A percentile compares a stretch with the other conserved stretches of the same genome.
Conservation (phyloP, 53 echinoderm and acorn worm species). For the Echinarachnius parma region DNA sequence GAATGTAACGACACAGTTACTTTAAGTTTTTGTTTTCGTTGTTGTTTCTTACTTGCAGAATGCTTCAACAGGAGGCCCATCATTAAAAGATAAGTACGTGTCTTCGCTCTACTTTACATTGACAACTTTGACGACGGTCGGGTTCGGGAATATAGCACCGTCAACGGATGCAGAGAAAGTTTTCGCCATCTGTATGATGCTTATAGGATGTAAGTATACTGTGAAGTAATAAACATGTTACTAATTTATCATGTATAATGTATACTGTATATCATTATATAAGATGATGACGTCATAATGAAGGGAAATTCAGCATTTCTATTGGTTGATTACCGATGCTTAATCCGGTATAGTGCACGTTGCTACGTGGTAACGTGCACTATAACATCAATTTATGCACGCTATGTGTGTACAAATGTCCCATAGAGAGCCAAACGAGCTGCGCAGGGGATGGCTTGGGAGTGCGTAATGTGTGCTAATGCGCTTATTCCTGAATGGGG, state of each 20-base stretch:
- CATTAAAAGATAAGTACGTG: constrained; percentile 77
- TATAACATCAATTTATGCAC: too few species aligned
- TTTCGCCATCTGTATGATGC: constrained; percentile 95
- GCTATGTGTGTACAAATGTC: too few species aligned
- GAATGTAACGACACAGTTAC: too few species aligned
- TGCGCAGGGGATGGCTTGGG: too few species aligned
- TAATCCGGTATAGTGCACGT: too few species aligned
- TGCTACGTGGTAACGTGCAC: too few species aligned
- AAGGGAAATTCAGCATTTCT: too few species aligned
- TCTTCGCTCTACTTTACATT: constrained; percentile 93
- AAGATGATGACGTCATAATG: too few species aligned
- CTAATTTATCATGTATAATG: neutral
- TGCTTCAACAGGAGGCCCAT: constrained; percentile 82
- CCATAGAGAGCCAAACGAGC: too few species aligned
- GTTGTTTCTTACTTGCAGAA: constrained; percentile 45
- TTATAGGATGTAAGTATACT: constrained; percentile 93
- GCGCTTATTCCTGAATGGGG: too few species aligned
- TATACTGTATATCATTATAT: neutral
- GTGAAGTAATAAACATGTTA: neutral
- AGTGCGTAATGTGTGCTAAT: too few species aligned
- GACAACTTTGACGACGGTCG: constrained; percentile 94
- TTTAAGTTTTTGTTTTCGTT: constrained; percentile 1
- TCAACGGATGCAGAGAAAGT: constrained; percentile 94
- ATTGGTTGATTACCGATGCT: too few species aligned
- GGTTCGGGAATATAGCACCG: constrained; percentile 93